Conservation (phyloP, 2,797 vertebrate species). For the Hypotaenidia philippensis region DNA sequence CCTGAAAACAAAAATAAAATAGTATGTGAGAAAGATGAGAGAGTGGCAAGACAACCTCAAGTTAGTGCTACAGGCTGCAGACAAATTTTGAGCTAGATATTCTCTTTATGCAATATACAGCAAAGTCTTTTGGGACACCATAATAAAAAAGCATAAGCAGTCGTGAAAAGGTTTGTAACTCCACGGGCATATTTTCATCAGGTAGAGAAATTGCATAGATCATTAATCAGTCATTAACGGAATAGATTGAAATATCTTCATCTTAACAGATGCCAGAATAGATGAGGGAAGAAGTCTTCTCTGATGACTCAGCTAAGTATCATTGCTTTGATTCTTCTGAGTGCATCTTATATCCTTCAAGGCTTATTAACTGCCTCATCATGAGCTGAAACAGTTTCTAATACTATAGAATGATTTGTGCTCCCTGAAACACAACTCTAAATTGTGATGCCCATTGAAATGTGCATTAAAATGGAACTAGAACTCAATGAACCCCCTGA, state of each 20-base stretch:
- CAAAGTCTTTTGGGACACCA: not conserved
- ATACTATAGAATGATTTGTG: slow-evolving; percentile 2
- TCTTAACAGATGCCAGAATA: slow-evolving; percentile 51
- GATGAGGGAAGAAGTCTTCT: slow-evolving; percentile 46
- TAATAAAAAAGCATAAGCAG: slow-evolving; percentile 15
- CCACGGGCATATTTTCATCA: not conserved
- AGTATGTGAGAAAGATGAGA: not conserved
- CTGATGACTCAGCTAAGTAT: slow-evolving; percentile 63
- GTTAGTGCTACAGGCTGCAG: not conserved
- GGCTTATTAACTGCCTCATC: slow-evolving; percentile 64
- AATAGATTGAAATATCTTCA: slow-evolving; percentile 53
- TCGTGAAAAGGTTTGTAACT: not conserved
- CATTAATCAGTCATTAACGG: slow-evolving; percentile 54
- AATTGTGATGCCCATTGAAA: slow-evolving; percentile 21
- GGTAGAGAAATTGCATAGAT: slow-evolving; percentile 39
- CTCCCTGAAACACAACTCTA: slow-evolving; percentile 44
- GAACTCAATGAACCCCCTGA: not conserved
- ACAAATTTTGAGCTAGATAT: not conserved
- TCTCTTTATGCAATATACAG: not conserved
- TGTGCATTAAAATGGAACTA: slow-evolving; percentile 13
- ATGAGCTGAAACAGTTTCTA: slow-evolving; percentile 46
- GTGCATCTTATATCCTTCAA: slow-evolving; percentile 57
- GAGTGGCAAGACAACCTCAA: not conserved
- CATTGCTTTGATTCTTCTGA: slow-evolving; percentile 55
- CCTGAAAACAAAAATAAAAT: not conserved